Evolutionary conservation across 2,113 vertebrate genomes (phyloP).

Genomic region (Tragelaphus scriptus): DNA sequence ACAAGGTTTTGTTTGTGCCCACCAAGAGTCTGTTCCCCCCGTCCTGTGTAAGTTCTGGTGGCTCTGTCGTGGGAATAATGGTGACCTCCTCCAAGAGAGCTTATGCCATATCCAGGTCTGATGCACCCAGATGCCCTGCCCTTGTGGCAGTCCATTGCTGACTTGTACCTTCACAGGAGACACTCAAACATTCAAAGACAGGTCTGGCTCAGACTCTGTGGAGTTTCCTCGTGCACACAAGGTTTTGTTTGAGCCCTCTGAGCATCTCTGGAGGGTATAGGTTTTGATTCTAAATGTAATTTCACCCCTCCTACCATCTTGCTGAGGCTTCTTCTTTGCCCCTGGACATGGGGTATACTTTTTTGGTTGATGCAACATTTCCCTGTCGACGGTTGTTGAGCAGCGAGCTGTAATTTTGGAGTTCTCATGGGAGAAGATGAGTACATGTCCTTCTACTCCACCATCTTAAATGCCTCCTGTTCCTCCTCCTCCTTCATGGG

Average conservation of each 20-base stretch:
- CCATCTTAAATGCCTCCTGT: not conserved
- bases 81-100: not conserved
- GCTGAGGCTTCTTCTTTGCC: not conserved
- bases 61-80: not conserved
- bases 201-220: not conserved
- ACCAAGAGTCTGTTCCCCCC: not conserved
- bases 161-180: not conserved
- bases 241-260: not conserved
- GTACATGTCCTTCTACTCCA: not conserved
- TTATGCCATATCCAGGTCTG: not conserved
- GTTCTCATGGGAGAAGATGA: not conserved
- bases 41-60: not conserved
- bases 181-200: not conserved
- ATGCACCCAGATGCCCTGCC: not conserved
- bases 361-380: not conserved
- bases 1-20: not conserved
- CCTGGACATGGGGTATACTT: not conserved
- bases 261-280: not conserved
- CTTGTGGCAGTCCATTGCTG: accelerated
- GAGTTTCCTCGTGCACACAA: not conserved
- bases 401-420: not conserved
- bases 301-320: not conserved
- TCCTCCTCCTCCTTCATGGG: not conserved
- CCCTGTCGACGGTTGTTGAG: accelerated
- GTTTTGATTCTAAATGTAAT: not conserved